Percentiles rank a stretch among this genome's conserved stretches.
These are phyloP conservation scores for Megaustenia siamemsis DNA, from an alignment of 2,888 invertebrate genomes.

Conservation along the genomic window DNA sequence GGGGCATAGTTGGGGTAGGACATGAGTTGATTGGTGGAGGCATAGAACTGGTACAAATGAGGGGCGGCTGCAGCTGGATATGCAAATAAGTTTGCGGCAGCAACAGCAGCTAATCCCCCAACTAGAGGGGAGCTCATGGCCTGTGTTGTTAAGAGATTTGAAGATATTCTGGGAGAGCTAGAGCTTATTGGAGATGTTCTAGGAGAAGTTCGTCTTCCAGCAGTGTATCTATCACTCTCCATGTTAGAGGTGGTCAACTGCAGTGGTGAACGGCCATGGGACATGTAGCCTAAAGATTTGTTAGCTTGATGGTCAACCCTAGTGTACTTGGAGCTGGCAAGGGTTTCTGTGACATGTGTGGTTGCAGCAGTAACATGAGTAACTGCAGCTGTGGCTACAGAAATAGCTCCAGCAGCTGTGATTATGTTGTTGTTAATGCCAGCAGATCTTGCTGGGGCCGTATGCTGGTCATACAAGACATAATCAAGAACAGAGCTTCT, in stretches of 20 bases:
- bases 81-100: conserved; percentile 51
- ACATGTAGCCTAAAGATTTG: background rate
- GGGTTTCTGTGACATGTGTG: conserved; percentile 4
- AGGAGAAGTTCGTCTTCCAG: conserved; percentile 17
- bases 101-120: conserved; percentile 49
- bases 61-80: conserved; percentile 53
- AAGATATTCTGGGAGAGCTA: conserved; percentile 24
- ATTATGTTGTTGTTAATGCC: background rate
- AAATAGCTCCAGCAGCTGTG: background rate
- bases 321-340: conserved; percentile 25
- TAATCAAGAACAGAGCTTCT: conserved; percentile 73
- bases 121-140: conserved; percentile 37
- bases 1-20: conserved; percentile 44
- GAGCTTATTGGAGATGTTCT: conserved; percentile 22
- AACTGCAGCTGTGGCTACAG: background rate
- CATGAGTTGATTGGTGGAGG: conserved; percentile 58
- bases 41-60: conserved; percentile 64
- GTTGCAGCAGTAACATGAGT: conserved; percentile 35
- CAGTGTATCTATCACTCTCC: conserved; percentile 19
- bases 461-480: conserved; percentile 56
- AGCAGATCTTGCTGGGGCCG: background rate
- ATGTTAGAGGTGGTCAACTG: background rate
- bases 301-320: conserved; percentile 18
- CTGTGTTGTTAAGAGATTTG: conserved; percentile 23
- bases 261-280: conserved; percentile 1